Conservation (phyloP, 2,113 vertebrate genomes). For the Oenanthe oenanthe region DNA sequence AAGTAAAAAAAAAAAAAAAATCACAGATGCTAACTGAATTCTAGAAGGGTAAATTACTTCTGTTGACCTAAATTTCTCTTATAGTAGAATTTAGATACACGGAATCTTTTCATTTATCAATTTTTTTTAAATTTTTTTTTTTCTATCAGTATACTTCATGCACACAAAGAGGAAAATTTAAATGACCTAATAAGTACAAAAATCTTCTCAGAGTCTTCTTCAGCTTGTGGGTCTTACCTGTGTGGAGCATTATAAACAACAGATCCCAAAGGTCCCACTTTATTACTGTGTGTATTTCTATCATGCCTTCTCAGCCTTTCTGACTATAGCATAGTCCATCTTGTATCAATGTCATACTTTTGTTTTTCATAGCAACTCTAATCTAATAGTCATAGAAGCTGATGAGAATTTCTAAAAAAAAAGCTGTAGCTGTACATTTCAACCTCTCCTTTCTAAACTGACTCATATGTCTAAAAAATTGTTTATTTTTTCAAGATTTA, state of each 20-base stretch:
- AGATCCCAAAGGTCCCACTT: neutral
- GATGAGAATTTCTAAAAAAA: neutral
- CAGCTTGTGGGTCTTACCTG: neutral
- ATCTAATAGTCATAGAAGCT: neutral
- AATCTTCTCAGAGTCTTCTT: neutral
- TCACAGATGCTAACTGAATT: neutral
- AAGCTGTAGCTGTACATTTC: neutral
- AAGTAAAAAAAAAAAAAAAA: neutral
- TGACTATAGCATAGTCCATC: neutral
- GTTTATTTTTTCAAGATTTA: neutral
- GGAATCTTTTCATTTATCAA: neutral
- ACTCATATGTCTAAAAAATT: neutral
- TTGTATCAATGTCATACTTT: neutral
- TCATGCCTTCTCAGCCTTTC: neutral
- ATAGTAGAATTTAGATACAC: neutral
- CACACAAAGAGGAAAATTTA: neutral
- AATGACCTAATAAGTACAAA: neutral
- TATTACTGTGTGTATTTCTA: neutral
- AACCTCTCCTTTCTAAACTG: neutral
- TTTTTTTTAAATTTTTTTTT: neutral
- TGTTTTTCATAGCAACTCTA: neutral
- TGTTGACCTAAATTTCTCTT: conserved; percentile 20
- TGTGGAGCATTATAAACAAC: neutral
- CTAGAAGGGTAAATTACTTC: conserved; percentile 2
- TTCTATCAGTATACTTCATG: neutral